Evolutionary conservation across 2,113 vertebrate species (phyloP).

Genomic region (Bos taurus): ARS-UCD2.0 NC_037356.1:17075501-17076000

Average conservation of each 20-base stretch:
- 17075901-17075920: not conserved
- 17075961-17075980: not conserved
- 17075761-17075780: not conserved
- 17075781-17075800: not conserved
- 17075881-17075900: not conserved
- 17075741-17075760: not conserved
- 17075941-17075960: not conserved
- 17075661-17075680: not conserved
- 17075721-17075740: not conserved
- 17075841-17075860: not conserved
- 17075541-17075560: no score
- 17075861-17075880: not conserved
- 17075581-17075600: no score
- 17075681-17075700: not conserved
- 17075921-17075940: not conserved
- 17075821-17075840: not conserved
- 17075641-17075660: not conserved
- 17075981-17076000: not conserved
- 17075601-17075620: no score
- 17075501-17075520: not conserved
- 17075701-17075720: not conserved
- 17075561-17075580: no score
- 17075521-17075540: not conserved
- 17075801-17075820: not conserved
- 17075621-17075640: no score